These are phyloP conservation scores for Spilarctia lutea DNA, from an alignment of 2,888 invertebrate species.

Conservation along the genomic window DNA sequence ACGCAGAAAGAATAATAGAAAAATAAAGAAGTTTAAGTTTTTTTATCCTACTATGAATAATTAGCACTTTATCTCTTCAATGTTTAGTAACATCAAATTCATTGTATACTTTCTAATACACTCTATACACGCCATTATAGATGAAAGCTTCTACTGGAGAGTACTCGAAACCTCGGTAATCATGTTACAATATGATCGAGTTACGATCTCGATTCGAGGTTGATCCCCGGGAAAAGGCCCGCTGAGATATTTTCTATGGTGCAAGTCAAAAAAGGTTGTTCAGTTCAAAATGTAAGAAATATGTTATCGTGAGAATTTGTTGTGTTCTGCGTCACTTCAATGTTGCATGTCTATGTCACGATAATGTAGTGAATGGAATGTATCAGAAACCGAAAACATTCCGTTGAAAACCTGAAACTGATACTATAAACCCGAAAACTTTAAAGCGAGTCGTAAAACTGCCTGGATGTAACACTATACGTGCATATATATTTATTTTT, in stretches of 20 bases:
- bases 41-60: background rate
- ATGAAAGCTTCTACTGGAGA: constrained; percentile 74
- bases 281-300: background rate
- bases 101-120: constrained; percentile 44
- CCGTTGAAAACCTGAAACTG: too few relatives aligned
- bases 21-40: background rate
- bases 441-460: background rate
- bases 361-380: background rate
- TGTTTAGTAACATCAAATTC: constrained; percentile 15
- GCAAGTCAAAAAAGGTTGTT: constrained; percentile 26
- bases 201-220: constrained; percentile 74
- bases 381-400: too few relatives aligned
- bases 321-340: too few relatives aligned
- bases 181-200: constrained; percentile 82
- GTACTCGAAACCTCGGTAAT: constrained; percentile 71
- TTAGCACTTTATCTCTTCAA: background rate
- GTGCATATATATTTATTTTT: background rate
- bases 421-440: too few relatives aligned
- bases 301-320: background rate
- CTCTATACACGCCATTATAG: constrained; percentile 72
- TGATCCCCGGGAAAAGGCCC: constrained; percentile 67
- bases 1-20: too few relatives aligned
- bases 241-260: constrained; percentile 49
- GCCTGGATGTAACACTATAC: background rate
- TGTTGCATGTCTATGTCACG: background rate